Conservation (phyloP, 2,113 vertebrate genomes). For the Corapipo altera region DNA sequence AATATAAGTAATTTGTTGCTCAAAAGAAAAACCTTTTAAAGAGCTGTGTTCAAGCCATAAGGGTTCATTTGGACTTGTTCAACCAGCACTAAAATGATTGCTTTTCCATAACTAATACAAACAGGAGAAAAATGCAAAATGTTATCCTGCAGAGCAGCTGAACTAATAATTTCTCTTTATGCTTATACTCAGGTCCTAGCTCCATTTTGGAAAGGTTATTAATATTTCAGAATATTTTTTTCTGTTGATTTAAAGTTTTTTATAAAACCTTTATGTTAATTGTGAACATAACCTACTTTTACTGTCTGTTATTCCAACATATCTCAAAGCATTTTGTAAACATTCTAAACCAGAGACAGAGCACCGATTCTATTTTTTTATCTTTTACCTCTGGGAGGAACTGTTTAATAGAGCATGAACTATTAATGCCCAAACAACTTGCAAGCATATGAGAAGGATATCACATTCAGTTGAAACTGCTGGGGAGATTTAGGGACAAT, state of each 20-base stretch:
- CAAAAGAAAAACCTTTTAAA: constrained; percentile 50
- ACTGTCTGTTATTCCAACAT: not conserved
- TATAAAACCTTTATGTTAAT: not conserved
- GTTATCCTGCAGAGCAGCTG: constrained; percentile 5
- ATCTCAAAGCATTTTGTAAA: not conserved
- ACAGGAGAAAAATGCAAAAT: constrained; percentile 43
- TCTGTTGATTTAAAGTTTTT: not conserved
- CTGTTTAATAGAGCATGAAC: not conserved
- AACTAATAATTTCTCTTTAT: constrained; percentile 1
- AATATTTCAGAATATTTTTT: not conserved
- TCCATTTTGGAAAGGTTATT: constrained; percentile 2
- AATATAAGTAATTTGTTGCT: constrained; percentile 42
- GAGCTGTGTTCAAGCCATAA: constrained; percentile 25
- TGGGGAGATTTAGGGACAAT: not conserved
- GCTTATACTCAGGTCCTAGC: not conserved
- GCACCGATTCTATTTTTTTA: not conserved
- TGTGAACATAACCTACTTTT: not conserved
- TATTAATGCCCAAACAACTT: not conserved
- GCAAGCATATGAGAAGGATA: not conserved
- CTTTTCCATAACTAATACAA: constrained; percentile 60
- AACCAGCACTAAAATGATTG: constrained; percentile 36
- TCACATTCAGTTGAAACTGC: not conserved
- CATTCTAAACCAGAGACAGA: not conserved
- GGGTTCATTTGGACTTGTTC: constrained; percentile 48
- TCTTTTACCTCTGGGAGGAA: not conserved